Conservation (phyloP, 2,113 vertebrate species). For the Craseonycteris thonglongyai region DNA sequence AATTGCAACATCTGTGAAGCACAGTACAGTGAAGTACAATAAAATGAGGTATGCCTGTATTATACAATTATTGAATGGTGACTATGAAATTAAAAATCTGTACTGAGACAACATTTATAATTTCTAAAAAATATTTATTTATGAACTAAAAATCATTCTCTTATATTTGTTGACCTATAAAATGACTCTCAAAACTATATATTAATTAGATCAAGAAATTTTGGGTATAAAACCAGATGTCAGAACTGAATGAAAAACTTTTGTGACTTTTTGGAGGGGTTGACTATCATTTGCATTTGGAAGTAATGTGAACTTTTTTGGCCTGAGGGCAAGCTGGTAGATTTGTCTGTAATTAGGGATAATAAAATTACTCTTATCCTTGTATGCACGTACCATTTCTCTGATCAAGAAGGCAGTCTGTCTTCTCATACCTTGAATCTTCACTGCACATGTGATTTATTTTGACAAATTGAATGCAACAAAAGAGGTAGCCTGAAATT, state of each 20-base stretch:
- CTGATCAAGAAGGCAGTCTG: not conserved
- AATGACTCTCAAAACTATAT: not conserved
- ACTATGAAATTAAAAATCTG: not conserved
- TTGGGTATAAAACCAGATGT: not conserved
- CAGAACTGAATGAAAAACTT: not conserved
- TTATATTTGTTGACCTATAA: not conserved
- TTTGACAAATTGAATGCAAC: not conserved
- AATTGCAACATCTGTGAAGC: no score
- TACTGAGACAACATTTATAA: not conserved
- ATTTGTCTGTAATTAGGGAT: not conserved
- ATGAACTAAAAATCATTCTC: not conserved
- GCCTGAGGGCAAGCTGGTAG: not conserved
- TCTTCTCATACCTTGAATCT: not conserved
- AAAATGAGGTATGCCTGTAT: no score
- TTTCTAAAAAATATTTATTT: not conserved
- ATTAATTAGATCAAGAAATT: not conserved
- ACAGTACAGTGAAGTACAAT: no score
- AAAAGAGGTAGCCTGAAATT: not conserved
- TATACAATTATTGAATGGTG: not conserved
- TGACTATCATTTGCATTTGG: not conserved
- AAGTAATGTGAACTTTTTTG: not conserved
- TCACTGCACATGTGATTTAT: not conserved
- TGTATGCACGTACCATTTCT: not conserved
- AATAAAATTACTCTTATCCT: not conserved
- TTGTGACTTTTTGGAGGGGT: not conserved